A percentile compares a stretch with the other conserved stretches of the same genome.
phyloP scores from a whole-genome alignment of 2,888 invertebrate species.

The Petrolisthes cinctipes region DNA sequence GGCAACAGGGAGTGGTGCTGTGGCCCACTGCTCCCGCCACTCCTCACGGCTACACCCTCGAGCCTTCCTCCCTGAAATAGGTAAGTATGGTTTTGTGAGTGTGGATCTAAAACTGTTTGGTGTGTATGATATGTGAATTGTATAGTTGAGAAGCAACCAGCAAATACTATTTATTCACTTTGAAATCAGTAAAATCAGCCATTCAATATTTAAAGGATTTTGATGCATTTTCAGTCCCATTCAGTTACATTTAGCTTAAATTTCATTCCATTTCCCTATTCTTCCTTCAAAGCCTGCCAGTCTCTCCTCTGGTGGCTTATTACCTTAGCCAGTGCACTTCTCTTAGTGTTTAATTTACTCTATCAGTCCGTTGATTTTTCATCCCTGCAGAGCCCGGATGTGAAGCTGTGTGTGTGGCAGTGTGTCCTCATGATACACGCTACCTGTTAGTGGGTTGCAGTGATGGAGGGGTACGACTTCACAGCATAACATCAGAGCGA shows the following conservation, averaged over 20 bases:
- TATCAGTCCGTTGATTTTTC: not conserved
- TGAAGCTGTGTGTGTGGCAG: slow-evolving; percentile 56
- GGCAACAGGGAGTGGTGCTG: slow-evolving; percentile 59
- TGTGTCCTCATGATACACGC: slow-evolving; percentile 63
- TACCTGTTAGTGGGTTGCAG: slow-evolving; percentile 64
- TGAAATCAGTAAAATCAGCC: no score
- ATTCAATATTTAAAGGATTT: no score
- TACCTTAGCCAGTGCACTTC: no score
- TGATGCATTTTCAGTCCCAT: no score
- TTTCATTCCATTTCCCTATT: no score
- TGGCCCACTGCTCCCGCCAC: slow-evolving; percentile 62
- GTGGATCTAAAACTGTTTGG: not conserved
- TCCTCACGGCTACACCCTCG: slow-evolving; percentile 50
- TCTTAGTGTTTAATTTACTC: no score
- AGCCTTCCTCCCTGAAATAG: slow-evolving; percentile 63
- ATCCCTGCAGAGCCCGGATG: slow-evolving; percentile 53
- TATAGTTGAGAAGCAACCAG: no score
- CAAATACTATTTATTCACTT: no score
- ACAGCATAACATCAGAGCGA: slow-evolving; percentile 41
- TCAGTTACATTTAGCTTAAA: no score
- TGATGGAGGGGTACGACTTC: slow-evolving; percentile 64
- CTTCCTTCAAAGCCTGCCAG: no score
- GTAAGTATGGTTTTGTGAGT: slow-evolving; percentile 39
- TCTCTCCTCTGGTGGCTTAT: no score
- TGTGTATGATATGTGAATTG: no score